Evolutionary conservation across 2,797 vertebrate species (phyloP).

Genomic region (Cuculus canorus): DNA sequence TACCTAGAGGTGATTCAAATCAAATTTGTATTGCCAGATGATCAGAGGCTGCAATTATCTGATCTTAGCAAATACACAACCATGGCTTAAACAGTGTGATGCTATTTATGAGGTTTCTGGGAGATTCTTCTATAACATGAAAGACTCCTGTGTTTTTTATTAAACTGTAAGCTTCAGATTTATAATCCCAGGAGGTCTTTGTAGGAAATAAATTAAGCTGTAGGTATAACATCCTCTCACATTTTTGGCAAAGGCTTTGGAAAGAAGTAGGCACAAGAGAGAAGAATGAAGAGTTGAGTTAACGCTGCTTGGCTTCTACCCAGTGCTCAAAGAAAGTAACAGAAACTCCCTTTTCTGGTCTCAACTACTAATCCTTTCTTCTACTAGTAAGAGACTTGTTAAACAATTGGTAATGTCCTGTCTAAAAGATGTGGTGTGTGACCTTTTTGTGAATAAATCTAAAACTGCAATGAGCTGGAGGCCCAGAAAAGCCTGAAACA

Average conservation of each 20-base stretch:
- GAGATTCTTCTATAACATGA: conserved; percentile 5
- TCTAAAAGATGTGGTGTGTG: conserved; percentile 27
- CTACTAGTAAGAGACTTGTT: background rate
- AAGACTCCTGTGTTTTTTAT: conserved; percentile 18
- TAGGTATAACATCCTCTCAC: conserved; percentile 52
- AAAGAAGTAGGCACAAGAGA: conserved; percentile 48
- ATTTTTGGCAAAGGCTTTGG: conserved; percentile 56
- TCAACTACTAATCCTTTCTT: conserved; percentile 18
- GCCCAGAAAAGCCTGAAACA: background rate
- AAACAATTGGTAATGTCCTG: background rate
- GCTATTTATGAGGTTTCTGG: conserved; percentile 8
- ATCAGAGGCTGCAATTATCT: background rate
- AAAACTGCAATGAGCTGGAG: background rate
- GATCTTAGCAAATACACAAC: conserved; percentile 15
- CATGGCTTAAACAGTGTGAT: background rate
- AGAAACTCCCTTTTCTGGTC: conserved; percentile 42
- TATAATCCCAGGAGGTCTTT: conserved; percentile 30
- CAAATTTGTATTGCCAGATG: background rate
- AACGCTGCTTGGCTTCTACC: conserved; percentile 29
- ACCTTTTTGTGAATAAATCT: background rate
- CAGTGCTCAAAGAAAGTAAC: conserved; percentile 26
- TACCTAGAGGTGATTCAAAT: background rate
- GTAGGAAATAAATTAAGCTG: conserved; percentile 62
- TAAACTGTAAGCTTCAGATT: conserved; percentile 50
- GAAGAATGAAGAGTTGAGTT: conserved; percentile 27